Percentiles rank a stretch among this genome's conserved stretches.
phyloP scores from a whole-genome alignment of 2,888 invertebrate species.

The Lycia hirtaria region DNA sequence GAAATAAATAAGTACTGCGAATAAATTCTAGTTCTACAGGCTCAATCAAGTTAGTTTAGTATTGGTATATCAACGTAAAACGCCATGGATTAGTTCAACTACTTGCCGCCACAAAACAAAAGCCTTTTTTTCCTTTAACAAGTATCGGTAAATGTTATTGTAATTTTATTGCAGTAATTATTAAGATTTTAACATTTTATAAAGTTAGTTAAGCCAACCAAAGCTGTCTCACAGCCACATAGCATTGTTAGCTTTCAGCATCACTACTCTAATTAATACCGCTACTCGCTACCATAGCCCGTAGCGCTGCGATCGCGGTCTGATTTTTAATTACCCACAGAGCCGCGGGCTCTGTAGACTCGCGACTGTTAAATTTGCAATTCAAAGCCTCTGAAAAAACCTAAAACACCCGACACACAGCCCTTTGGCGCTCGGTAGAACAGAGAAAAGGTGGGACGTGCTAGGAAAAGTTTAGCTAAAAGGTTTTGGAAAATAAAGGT shows the following conservation, averaged over 20 bases:
- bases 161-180: no score
- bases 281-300: conserved; percentile 18
- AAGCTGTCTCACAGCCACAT: no score
- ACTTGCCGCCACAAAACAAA: conserved; percentile 19
- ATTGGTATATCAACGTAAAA: no score
- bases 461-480: conserved; percentile 17
- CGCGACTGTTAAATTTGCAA: conserved; percentile 77
- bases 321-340: conserved; percentile 74
- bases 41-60: no score
- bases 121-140: no score
- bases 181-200: no score
- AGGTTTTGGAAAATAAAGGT: conserved; percentile 6
- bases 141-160: no score
- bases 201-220: no score
- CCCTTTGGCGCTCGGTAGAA: conserved; percentile 69
- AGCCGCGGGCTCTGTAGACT: conserved; percentile 49
- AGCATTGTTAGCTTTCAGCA: no score
- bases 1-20: neutral
- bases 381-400: conserved; percentile 84
- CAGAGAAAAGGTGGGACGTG: conserved; percentile 47
- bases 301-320: conserved; percentile 53
- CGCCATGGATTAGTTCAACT: conserved; percentile 5
- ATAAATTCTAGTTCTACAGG: no score
- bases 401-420: conserved; percentile 82
- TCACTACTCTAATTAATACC: no score